Evolutionary conservation across 2,888 invertebrate species (phyloP).

Genomic region (Xestia ashworthii): DNA sequence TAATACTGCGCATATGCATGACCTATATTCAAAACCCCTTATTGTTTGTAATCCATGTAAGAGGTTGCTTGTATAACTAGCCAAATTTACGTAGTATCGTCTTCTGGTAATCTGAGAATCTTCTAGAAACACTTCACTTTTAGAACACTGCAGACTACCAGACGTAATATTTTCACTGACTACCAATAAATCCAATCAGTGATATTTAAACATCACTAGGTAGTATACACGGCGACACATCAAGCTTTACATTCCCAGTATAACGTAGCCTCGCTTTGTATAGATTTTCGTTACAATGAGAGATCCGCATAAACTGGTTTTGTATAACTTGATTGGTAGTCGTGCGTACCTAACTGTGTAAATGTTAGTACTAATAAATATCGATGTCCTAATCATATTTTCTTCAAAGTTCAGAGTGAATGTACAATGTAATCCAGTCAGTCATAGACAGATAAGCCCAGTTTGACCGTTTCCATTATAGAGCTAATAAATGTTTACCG

Average conservation of each 20-base stretch:
- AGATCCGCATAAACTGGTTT: too few relatives aligned
- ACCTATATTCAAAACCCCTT: not conserved
- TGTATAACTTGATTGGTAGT: too few relatives aligned
- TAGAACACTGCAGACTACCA: not conserved
- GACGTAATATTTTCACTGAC: not conserved
- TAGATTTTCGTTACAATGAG: too few relatives aligned
- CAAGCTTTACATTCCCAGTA: too few relatives aligned
- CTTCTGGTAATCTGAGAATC: not conserved
- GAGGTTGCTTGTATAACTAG: not conserved
- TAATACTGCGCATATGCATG: not conserved
- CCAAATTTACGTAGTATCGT: not conserved
- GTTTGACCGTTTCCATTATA: constrained; percentile 17
- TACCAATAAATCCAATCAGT: not conserved
- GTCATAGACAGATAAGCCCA: not conserved
- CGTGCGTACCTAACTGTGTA: too few relatives aligned
- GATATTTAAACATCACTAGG: too few relatives aligned
- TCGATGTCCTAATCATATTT: not conserved
- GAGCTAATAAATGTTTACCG: not conserved
- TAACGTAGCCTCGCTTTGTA: too few relatives aligned
- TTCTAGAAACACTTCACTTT: not conserved
- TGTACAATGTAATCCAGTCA: not conserved
- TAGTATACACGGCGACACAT: too few relatives aligned
- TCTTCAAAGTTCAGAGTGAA: not conserved
- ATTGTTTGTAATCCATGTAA: not conserved
- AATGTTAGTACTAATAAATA: too few relatives aligned